Evolutionary conservation across 2,797 vertebrate species (phyloP).

Genomic region (Gymnoscopelus braueri): DNA sequence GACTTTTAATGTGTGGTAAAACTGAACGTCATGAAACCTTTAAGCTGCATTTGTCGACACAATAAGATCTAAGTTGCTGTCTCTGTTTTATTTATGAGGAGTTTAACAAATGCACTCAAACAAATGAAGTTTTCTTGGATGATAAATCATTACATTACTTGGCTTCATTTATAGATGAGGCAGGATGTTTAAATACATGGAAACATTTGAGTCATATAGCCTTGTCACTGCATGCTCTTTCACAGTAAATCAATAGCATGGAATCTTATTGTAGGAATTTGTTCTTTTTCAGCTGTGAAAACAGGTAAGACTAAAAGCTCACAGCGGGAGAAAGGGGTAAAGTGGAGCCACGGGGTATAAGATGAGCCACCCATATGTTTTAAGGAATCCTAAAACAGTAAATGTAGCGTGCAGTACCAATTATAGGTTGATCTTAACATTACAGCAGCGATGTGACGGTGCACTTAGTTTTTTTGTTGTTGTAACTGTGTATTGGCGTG

Average conservation of each 20-base stretch:
- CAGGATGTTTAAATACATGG: neutral
- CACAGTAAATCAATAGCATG: neutral
- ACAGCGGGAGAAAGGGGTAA: too few relatives aligned
- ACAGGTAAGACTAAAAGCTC: neutral
- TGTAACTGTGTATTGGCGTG: too few relatives aligned
- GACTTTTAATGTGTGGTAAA: too few relatives aligned
- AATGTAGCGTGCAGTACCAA: too few relatives aligned
- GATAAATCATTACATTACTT: slow-evolving; percentile 20
- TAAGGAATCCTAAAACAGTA: too few relatives aligned
- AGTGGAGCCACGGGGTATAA: too few relatives aligned
- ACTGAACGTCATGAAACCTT: too few relatives aligned
- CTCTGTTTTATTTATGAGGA: slow-evolving; percentile 22
- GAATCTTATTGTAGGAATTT: neutral
- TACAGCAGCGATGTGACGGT: neutral
- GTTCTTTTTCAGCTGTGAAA: neutral
- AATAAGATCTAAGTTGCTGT: neutral
- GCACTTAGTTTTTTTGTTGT: neutral
- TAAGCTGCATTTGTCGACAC: slow-evolving; percentile 9
- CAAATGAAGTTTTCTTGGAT: slow-evolving; percentile 15
- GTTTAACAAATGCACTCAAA: slow-evolving; percentile 25
- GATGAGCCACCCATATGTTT: too few relatives aligned
- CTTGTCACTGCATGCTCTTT: neutral
- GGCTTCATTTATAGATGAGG: slow-evolving; percentile 28
- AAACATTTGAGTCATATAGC: neutral
- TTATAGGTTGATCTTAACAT: too few relatives aligned